Evolutionary conservation across 2,113 vertebrate species (phyloP).

Genomic region (Erpornis zantholeuca): DNA sequence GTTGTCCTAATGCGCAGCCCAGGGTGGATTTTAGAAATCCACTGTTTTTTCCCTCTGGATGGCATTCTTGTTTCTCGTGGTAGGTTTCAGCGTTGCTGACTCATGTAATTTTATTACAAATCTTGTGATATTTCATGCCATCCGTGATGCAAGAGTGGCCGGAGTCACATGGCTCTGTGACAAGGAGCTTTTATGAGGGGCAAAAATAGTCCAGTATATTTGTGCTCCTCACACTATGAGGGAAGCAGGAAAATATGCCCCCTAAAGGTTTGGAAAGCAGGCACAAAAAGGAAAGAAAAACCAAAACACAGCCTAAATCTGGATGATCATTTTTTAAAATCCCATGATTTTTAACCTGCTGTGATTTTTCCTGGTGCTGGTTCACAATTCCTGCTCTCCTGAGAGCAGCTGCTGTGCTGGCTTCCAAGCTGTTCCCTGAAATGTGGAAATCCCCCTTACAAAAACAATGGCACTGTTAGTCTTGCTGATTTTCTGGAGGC

Average conservation of each 20-base stretch:
- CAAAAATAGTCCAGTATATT: not conserved
- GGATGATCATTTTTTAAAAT: not conserved
- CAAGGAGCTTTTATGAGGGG: not conserved
- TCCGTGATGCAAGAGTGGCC: not conserved
- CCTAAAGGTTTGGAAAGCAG: not conserved
- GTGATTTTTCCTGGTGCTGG: not conserved
- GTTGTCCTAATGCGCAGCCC: not conserved
- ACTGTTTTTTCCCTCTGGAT: not conserved
- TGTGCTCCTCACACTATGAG: not conserved
- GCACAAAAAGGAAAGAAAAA: not conserved
- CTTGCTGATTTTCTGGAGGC: slow-evolving; percentile 62
- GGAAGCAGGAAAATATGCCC: not conserved
- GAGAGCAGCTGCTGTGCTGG: not conserved
- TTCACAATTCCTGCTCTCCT: not conserved
- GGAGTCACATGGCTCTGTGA: not conserved
- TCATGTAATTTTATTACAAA: not conserved
- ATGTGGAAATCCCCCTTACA: slow-evolving; percentile 74
- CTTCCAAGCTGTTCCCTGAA: slow-evolving; percentile 61
- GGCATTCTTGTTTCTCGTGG: not conserved
- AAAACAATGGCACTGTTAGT: slow-evolving; percentile 59
- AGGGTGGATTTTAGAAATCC: not conserved
- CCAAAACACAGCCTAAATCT: not conserved
- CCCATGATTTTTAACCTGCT: not conserved
- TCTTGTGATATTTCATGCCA: not conserved
- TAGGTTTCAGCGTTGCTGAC: not conserved